Evolutionary conservation across 2,113 vertebrate genomes (phyloP), one percentile per base, ranked within the genome.

Genomic region (Chloropsis cyanopogon): DNA sequence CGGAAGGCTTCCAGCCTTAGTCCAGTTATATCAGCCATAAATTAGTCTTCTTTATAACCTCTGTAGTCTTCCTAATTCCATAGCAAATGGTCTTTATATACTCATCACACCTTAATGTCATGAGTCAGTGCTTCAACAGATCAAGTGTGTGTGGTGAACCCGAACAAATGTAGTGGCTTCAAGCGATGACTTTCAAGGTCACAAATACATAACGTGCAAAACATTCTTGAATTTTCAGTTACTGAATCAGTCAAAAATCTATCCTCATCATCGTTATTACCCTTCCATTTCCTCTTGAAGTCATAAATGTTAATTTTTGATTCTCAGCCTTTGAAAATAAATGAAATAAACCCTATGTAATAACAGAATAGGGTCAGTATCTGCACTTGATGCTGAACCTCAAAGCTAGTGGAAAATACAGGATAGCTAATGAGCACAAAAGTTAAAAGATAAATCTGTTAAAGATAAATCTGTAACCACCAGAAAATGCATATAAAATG

Each of bases 51-150:
- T 92, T 94, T 95, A 92, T 94, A 96, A 94, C 72, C 75, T 93
- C 90, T 95, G 31, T 60, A 42, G 82, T 96, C 92, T 95, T 95
- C 95, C 88, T 93, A 97, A 97, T 92, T 96, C 96, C 78, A 31
- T 80, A 86, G 56, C 42, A 97, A 97, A 82, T 53, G 9, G 60
- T 93, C 81, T 96, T 96, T 90, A 88, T 90, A 20, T 50, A 90
- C 75, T 91, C 35, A 29, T 92, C 91, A 86, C 47, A 93, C 85
- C 77, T 93, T 91, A 97, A 95, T 96, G 91, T 96, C 94, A 91
- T 77, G 95, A 97, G 93, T 96, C 95, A 96, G 33, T 84, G 87
- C 80, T 89, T 84, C 19, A 1, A 53, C 69, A 92, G 85, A 68
- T 91, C 56, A 88, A 75, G 54, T 91, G 72, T 33, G 31, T 83